Base-by-base conservation (phyloP, 2,888 invertebrate species). In the Drosophila melanocephala region DNA sequence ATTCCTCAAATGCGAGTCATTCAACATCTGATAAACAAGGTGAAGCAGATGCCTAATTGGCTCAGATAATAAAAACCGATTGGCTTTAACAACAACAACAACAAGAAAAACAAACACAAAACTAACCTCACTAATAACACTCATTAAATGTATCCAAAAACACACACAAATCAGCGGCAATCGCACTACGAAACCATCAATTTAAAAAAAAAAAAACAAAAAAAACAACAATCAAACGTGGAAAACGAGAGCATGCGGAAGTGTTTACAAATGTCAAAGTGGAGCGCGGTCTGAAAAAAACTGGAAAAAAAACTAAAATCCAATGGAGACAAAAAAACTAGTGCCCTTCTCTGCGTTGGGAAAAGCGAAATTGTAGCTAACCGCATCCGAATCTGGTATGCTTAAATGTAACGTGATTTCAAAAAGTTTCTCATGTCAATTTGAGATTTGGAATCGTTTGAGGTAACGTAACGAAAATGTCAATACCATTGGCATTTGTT, bases 401-500 rank as follows among this genome's bases (percentile, higher is more conserved):
- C 65, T 59, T 60, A 72, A 77, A 81, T 71, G 73, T 79, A 81
- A 84, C 81, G 72, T 81, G 83, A 88, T 84, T 80, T 79, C 75
- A 77, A 76, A 65, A 75, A 77, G 71, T 89, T 89, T 89, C 90
- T 83, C 89, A 89, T 89, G 89, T 87, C 89, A 89, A 86, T 89
- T 80, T 77, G 62, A 77, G 78, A 84, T 81, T 79, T 72, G 70
- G 76, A 77, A 85, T 77, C 78, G 51, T 61, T 79, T 67, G 55
- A 67, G 68, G 60, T 60, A 79, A 79, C 79, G 79, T 79, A 82
- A 79, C 84, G 73, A 81, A 87, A 83, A 89, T 88, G 89, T 90
- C 89, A 90, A 90, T 84, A 90, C 72, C 90, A 83, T 86, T 89
- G 89, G 87, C 89, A 89, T 86, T 88, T 89, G 80, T 73, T 78